A percentile compares a stretch with the other conserved stretches of the same genome.
phyloP scores from a whole-genome alignment of 1,140 invertebrate genomes.

The Ylistrum balloti region DNA sequence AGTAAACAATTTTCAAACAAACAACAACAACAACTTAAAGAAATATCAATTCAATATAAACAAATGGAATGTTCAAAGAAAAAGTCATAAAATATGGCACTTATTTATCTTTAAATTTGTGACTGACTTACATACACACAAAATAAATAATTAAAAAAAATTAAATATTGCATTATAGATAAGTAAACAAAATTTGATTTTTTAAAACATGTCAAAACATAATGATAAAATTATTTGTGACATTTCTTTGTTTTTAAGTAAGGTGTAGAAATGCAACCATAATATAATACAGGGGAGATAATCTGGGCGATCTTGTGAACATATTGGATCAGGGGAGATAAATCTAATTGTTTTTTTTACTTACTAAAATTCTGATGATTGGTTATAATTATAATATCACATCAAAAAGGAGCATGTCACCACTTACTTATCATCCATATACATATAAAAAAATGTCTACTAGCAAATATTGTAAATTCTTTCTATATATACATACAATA shows the following conservation, averaged over 20 bases:
- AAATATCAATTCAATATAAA: not conserved
- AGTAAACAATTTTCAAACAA: slow-evolving; percentile 20
- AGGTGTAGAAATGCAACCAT: not conserved
- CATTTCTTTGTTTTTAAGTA: not conserved
- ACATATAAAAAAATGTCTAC: not conserved
- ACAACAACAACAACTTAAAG: not conserved
- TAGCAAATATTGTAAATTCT: not conserved
- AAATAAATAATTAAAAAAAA: not conserved
- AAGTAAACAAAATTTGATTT: not conserved
- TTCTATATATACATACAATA: not conserved
- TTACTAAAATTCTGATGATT: not conserved
- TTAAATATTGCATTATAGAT: not conserved
- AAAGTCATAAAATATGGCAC: not conserved
- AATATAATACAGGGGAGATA: not conserved
- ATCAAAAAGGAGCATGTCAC: not conserved
- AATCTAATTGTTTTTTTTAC: not conserved
- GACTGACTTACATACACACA: not conserved
- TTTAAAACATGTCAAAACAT: not conserved
- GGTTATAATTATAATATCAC: slow-evolving; percentile 23
- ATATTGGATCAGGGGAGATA: not conserved
- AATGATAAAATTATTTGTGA: not conserved
- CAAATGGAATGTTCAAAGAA: slow-evolving; percentile 28
- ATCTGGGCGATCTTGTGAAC: not conserved
- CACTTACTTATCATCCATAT: not conserved
- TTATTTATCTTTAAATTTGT: not conserved